Evolutionary conservation across 2,113 vertebrate genomes (phyloP).

Genomic region (Ia io): DNA sequence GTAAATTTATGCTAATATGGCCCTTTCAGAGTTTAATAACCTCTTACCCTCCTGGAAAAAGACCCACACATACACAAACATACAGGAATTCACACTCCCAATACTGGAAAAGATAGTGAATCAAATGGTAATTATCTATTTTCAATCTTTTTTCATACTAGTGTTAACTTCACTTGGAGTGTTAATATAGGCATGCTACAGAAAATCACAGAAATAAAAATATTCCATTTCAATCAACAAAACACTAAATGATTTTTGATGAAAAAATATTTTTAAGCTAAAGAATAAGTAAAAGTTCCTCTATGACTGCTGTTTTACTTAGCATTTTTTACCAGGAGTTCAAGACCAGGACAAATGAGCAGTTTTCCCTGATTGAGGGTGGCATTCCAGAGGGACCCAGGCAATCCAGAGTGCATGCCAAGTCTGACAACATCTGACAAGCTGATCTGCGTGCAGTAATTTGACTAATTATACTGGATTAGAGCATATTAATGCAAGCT

Average conservation of each 20-base stretch:
- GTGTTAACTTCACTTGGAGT: conserved; percentile 86
- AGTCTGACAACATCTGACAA: conserved; percentile 96
- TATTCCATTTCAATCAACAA: conserved; percentile 36
- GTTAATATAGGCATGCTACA: conserved; percentile 79
- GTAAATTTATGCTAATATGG: conserved; percentile 96
- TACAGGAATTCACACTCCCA: conserved; percentile 51
- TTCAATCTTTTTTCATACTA: conserved; percentile 87
- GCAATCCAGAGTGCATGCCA: conserved; percentile 90
- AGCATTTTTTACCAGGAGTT: conserved; percentile 78
- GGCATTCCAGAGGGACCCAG: conserved; percentile 91
- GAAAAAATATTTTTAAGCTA: conserved; percentile 77
- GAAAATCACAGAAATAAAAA: conserved; percentile 63
- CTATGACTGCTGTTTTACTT: conserved; percentile 65
- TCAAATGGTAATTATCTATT: conserved; percentile 93
- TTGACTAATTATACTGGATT: conserved; percentile 99
- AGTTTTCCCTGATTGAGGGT: conserved; percentile 83
- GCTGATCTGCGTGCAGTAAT: conserved; percentile 94
- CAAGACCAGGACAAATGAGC: conserved; percentile 79
- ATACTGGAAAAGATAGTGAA: conserved; percentile 83
- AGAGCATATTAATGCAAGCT: conserved; percentile 99
- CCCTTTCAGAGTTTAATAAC: conserved; percentile 91
- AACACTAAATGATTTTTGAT: conserved; percentile 41
- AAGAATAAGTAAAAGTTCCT: conserved; percentile 56
- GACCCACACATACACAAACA: conserved; percentile 35
- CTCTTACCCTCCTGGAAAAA: conserved; percentile 81